Base-by-base conservation (phyloP, 2,113 vertebrate genomes). In the Uria aalge region DNA sequence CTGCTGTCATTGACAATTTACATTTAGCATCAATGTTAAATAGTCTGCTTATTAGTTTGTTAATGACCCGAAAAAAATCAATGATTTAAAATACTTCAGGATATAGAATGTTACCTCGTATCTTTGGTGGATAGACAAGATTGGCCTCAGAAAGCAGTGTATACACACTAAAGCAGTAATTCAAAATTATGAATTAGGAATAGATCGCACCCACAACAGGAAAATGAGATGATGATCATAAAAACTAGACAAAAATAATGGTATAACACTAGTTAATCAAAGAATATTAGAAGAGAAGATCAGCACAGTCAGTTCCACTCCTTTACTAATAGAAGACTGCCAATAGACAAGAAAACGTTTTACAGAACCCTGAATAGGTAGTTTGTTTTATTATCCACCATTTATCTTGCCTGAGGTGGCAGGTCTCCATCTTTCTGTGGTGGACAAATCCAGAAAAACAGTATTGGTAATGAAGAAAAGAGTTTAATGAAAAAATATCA, bases 1-100 rank as follows among this genome's bases (percentile, higher is more conserved):
- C 74, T 98, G 84, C 84, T 96, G 76, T 93, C 86, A 75, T 80
- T 96, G 92, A 83, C 91, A 86, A 93, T 92, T 95, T 94, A 86
- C 80, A 89, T 97, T 95, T 95, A 94, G 29, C 89, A 91, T 93
- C 91, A 81, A 43, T 57, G 56, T 85, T 96, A 97, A 98, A 96
- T 78, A 92, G 60, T 50, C 92, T 96, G 76, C 71, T 91, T 96
- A 73, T 88, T 83, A 92, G 36, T 90, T 83, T 92, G 88, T 90
- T 96, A 97, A 92, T 95, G 90, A 91, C 56, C 88, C 4, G 1
- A 18, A 60, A 40, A 97, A 97, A 91, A 85, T 48, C 63, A 93
- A 88, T 93, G 56, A 90, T 95, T 96, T 96, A 80, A 97, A 92
- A 92, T 57, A 85, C 41, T 92, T 40, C 18, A 81, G 41, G n/a